Conservation (phyloP, 2,888 invertebrate species). For the Lasioglossum lativentre region DNA sequence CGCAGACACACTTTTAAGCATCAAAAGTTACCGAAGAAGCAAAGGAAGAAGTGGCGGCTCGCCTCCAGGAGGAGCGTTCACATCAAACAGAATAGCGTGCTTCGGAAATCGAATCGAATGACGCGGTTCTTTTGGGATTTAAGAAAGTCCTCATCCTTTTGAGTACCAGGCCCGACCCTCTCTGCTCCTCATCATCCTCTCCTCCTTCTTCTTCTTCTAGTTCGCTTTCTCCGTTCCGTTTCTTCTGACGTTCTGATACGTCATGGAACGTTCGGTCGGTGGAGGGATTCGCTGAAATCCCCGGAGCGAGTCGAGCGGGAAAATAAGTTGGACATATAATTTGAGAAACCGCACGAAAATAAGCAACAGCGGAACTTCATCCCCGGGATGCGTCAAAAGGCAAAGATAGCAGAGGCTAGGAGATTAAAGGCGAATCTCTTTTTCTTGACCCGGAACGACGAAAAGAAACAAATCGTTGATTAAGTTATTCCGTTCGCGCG, state of each 20-base stretch:
- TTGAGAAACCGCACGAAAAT: constrained; percentile 72
- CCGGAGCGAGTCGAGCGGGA: constrained; percentile 62
- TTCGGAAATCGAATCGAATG: constrained; percentile 71
- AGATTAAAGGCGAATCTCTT: constrained; percentile 67
- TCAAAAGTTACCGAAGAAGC: constrained; percentile 31
- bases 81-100: constrained; percentile 56
- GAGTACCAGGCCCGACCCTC: constrained; percentile 17
- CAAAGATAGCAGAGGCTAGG: constrained; percentile 59
- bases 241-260: constrained; percentile 39
- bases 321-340: constrained; percentile 79
- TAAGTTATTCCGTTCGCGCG: constrained; percentile 65
- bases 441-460: background rate
- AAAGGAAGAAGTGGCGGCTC: constrained; percentile 19
- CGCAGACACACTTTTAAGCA: constrained; percentile 33
- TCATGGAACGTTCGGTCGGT: constrained; percentile 64
- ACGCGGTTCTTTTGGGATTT: constrained; percentile 68
- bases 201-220: background rate
- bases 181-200: background rate
- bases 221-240: constrained; percentile 7
- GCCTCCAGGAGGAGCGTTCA: constrained; percentile 19
- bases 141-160: constrained; percentile 70
- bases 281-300: constrained; percentile 69
- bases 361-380: constrained; percentile 68
- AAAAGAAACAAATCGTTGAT: constrained; percentile 54
- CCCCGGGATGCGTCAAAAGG: constrained; percentile 54